Percentiles rank a stretch among this genome's conserved stretches.
These are phyloP conservation scores for Podarcis cretensis DNA, from an alignment of 2,113 vertebrate genomes.

Conservation along the genomic window DNA sequence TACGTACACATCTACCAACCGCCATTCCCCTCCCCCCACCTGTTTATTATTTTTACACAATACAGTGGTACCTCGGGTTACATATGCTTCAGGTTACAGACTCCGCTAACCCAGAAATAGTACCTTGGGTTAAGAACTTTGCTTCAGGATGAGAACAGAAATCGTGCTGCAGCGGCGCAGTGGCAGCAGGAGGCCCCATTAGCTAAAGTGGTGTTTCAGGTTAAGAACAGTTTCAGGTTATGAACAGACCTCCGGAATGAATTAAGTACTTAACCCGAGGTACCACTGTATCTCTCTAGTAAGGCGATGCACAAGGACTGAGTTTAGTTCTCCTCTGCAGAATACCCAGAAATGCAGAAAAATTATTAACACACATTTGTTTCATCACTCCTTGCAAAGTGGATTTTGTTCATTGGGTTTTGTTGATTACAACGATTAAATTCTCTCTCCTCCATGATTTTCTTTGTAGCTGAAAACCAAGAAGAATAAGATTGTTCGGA, in stretches of 20 bases:
- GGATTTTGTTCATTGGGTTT: background rate
- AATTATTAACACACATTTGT: background rate
- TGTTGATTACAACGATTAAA: background rate
- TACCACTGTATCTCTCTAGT: background rate
- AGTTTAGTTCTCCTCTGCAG: background rate
- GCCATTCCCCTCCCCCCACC: background rate
- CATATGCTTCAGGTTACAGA: too few species aligned
- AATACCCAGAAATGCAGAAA: background rate
- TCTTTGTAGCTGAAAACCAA: constrained; percentile 69
- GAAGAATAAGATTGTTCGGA: constrained; percentile 71
- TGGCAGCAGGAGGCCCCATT: too few species aligned
- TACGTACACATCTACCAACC: background rate
- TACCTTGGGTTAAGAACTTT: too few species aligned
- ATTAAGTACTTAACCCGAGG: too few species aligned
- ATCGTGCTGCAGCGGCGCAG: too few species aligned
- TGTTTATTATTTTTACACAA: background rate
- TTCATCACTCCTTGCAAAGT: background rate
- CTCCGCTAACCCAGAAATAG: too few species aligned
- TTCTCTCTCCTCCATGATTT: constrained; percentile 5
- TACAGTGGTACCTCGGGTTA: too few species aligned
- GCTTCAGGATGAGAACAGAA: too few species aligned
- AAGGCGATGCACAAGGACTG: background rate
- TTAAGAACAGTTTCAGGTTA: too few species aligned
- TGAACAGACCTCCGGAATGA: too few species aligned
- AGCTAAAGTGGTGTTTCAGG: too few species aligned